These are phyloP conservation scores for Anneissia japonica DNA, from an alignment of 35 echinoderm and acorn worm genomes.

Conservation along the genomic window DNA sequence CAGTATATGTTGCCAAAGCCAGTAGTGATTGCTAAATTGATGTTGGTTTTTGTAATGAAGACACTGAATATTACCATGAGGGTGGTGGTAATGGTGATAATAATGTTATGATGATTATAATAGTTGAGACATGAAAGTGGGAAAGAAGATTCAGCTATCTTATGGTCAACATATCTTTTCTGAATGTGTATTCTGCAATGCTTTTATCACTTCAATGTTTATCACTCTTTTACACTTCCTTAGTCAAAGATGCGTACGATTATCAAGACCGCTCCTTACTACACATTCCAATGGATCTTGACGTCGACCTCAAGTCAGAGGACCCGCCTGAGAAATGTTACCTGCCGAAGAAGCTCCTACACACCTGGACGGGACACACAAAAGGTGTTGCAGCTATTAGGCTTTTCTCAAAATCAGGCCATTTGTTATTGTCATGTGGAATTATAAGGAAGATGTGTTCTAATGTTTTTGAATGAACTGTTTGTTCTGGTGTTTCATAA, in stretches of 20 bases:
- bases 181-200: too few relatives aligned
- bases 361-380: constrained; percentile 89
- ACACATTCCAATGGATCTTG: constrained; percentile 86
- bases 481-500: background rate
- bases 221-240: too few relatives aligned
- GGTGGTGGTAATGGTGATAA: too few relatives aligned
- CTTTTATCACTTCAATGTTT: too few relatives aligned
- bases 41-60: too few relatives aligned
- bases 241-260: constrained; percentile 96
- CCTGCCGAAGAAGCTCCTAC: constrained; percentile 80
- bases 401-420: constrained; percentile 84
- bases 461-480: background rate
- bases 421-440: constrained; percentile 84
- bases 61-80: too few relatives aligned
- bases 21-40: too few relatives aligned
- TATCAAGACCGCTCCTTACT: constrained; percentile 92
- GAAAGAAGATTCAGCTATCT: background rate
- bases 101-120: too few relatives aligned
- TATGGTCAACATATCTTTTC: background rate
- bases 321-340: constrained; percentile 90
- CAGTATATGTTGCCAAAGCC: too few relatives aligned
- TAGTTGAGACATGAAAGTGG: background rate
- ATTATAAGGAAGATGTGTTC: constrained; percentile 92
- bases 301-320: constrained; percentile 62
- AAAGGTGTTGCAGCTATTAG: constrained; percentile 88